A percentile compares a stretch with the other conserved stretches of the same genome.
These are phyloP conservation scores for Anneissia japonica DNA, from an alignment of 35 echinoderm and acorn worm genomes.

Conservation along the genomic window DNA sequence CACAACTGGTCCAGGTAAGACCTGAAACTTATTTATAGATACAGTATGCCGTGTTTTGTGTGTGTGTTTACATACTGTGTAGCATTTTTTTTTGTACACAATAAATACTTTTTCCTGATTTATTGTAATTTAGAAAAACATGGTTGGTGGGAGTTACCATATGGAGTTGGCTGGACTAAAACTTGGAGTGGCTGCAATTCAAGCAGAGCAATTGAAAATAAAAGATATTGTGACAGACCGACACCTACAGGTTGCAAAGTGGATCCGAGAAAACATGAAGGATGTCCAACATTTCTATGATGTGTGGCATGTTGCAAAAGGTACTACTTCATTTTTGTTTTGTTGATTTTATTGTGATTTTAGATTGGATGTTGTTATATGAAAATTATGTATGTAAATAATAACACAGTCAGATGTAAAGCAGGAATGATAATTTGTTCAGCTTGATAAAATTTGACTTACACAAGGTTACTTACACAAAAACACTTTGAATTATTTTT, in stretches of 20 bases:
- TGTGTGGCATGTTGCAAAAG: constrained; percentile 4
- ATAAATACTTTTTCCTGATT: neutral
- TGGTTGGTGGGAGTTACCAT: neutral
- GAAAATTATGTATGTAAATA: neutral
- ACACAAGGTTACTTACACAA: neutral
- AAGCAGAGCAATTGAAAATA: neutral
- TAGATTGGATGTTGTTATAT: neutral
- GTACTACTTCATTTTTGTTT: neutral
- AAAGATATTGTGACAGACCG: neutral
- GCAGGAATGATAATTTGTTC: neutral
- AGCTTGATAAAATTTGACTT: neutral
- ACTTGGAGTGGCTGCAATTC: neutral
- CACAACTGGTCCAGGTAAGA: constrained; percentile 33
- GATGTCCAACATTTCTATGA: neutral
- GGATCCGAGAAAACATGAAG: neutral
- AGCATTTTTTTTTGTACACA: neutral
- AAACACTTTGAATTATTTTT: neutral
- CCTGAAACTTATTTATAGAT: neutral
- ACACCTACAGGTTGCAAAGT: neutral
- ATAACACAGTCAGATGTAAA: neutral
- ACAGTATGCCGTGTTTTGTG: neutral
- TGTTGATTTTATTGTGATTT: neutral
- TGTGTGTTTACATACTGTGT: neutral
- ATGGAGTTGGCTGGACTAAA: neutral
- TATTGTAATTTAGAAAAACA: neutral